Evolutionary conservation across 1,140 invertebrate genomes (phyloP).

Genomic region (Diabrotica undecimpunctata): DNA sequence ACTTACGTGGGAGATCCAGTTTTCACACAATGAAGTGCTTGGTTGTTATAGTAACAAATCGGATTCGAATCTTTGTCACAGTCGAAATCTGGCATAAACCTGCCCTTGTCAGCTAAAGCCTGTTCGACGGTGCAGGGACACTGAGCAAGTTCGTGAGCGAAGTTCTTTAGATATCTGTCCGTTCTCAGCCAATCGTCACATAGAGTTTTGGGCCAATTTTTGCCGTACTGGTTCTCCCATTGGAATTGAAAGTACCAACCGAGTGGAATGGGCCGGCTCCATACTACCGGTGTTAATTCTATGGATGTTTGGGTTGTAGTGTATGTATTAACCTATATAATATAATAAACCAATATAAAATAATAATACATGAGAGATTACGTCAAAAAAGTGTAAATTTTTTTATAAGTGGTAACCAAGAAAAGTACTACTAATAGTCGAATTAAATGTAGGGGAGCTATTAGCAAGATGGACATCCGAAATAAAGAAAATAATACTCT

Average conservation of each 20-base stretch:
- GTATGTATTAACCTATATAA: conserved; percentile 12
- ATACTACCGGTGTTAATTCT: conserved; percentile 73
- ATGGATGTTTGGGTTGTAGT: conserved; percentile 39
- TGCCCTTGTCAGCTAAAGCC: conserved; percentile 85
- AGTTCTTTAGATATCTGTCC: conserved; percentile 83
- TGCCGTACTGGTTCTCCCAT: conserved; percentile 75
- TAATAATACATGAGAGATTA: background rate
- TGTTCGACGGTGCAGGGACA: conserved; percentile 92
- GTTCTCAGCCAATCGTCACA: conserved; percentile 87
- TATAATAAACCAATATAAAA: background rate
- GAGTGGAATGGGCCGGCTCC: conserved; percentile 87
- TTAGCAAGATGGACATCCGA: no score
- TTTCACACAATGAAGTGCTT: conserved; percentile 87
- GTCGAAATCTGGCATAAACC: conserved; percentile 84
- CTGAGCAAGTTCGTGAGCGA: conserved; percentile 76
- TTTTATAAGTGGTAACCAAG: background rate
- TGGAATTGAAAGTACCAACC: conserved; percentile 89
- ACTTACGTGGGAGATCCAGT: conserved; percentile 86
- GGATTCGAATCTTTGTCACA: conserved; percentile 91
- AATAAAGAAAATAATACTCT: no score
- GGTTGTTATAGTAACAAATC: conserved; percentile 83
- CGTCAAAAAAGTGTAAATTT: background rate
- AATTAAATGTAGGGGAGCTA: background rate
- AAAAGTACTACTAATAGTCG: background rate
- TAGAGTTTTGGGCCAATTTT: conserved; percentile 72